Conservation (phyloP, 2,113 vertebrate genomes). For the Clinocottus analis region DNA sequence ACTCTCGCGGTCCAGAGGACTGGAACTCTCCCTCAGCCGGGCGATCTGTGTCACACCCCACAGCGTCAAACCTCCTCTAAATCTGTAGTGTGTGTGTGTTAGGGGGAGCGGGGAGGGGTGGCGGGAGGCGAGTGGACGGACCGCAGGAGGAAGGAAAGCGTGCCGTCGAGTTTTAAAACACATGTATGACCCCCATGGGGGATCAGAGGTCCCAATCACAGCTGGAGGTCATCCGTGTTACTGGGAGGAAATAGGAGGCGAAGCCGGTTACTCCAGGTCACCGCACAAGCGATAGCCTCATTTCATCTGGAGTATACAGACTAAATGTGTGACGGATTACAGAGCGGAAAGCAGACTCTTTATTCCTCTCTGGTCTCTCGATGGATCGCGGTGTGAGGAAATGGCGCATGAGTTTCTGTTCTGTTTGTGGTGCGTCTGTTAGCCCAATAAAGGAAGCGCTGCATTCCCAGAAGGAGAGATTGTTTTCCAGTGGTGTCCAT, state of each 20-base stretch:
- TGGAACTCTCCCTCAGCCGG: slow-evolving; percentile 40
- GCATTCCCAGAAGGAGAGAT: slow-evolving; percentile 8
- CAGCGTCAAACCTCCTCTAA: slow-evolving; percentile 42
- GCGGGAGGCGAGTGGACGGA: background rate
- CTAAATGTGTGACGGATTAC: slow-evolving; percentile 49
- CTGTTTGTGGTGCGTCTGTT: slow-evolving; percentile 1
- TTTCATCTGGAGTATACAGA: slow-evolving; percentile 47
- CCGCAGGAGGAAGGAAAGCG: slow-evolving; percentile 17
- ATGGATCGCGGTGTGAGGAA: slow-evolving; percentile 30
- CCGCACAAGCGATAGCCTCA: slow-evolving; percentile 54
- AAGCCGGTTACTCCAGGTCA: slow-evolving; percentile 68
- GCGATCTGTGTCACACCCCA: slow-evolving; percentile 42
- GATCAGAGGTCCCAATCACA: slow-evolving; percentile 65
- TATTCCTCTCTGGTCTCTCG: slow-evolving; percentile 42
- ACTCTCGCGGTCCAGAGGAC: slow-evolving; percentile 37
- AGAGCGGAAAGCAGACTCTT: slow-evolving; percentile 27
- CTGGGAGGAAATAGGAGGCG: slow-evolving; percentile 37
- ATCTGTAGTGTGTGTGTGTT: background rate
- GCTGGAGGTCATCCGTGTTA: slow-evolving; percentile 68
- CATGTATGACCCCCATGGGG: slow-evolving; percentile 55
- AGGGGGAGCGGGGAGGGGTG: background rate
- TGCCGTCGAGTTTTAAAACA: slow-evolving; percentile 47
- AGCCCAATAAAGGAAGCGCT: background rate
- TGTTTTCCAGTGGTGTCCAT: background rate
- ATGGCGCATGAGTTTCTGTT: slow-evolving; percentile 22